These are phyloP conservation scores for Listronotus bonariensis DNA, from an alignment of 1,140 invertebrate genomes.

Conservation along the genomic window DNA sequence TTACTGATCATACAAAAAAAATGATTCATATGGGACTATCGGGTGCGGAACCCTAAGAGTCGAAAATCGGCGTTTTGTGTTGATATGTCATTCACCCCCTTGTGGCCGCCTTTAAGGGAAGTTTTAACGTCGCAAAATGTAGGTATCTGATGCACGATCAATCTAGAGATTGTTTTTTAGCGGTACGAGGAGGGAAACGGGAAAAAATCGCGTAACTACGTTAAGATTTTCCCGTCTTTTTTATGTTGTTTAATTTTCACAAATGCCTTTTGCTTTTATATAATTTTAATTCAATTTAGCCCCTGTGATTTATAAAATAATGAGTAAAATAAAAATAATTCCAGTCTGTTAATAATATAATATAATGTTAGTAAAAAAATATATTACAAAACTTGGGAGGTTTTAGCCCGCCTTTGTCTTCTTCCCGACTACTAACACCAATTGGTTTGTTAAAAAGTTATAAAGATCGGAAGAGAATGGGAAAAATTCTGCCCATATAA, in stretches of 20 bases:
- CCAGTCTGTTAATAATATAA: too few species aligned
- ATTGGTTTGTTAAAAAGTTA: too few species aligned
- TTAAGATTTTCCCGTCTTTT: not conserved
- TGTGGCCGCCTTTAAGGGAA: constrained; percentile 25
- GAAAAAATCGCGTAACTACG: constrained; percentile 6
- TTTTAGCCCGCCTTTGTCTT: too few species aligned
- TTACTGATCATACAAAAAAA: constrained; percentile 17
- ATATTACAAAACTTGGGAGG: too few species aligned
- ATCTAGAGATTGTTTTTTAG: constrained; percentile 5
- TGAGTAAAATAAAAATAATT: too few species aligned
- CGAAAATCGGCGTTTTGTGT: constrained; percentile 40
- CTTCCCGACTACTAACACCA: too few species aligned
- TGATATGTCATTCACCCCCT: constrained; percentile 51
- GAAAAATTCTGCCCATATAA: too few species aligned
- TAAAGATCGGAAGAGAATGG: too few species aligned
- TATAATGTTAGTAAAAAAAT: too few species aligned
- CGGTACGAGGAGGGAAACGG: constrained; percentile 22
- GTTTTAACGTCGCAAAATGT: constrained; percentile 14
- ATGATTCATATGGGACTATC: constrained; percentile 23
- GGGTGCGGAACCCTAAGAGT: constrained; percentile 35
- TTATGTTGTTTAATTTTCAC: constrained; percentile 29
- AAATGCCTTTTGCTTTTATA: constrained; percentile 3
- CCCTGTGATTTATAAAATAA: too few species aligned
- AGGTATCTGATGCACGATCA: not conserved
- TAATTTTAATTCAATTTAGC: too few species aligned